Percentiles rank a stretch among this genome's conserved stretches.
Conservation (phyloP, 2,888 invertebrate species). For the Drosophila neotestacea region DNA sequence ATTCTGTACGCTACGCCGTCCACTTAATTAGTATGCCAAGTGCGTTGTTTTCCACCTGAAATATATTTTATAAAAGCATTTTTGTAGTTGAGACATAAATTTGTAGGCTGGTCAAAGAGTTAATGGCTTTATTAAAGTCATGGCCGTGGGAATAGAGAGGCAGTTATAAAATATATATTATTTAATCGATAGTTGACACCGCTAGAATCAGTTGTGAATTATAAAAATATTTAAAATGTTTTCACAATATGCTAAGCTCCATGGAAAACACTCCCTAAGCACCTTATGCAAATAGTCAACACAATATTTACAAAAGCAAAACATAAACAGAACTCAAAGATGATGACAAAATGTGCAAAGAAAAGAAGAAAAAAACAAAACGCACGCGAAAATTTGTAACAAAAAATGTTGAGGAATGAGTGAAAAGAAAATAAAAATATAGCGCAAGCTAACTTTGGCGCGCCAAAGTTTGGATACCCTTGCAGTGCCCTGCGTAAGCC, state of each 20-base stretch:
- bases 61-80: constrained; percentile 49
- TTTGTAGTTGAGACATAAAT: constrained; percentile 54
- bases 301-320: constrained; percentile 42
- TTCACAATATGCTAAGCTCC: constrained; percentile 66
- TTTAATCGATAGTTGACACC: background rate
- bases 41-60: constrained; percentile 45
- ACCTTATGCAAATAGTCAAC: constrained; percentile 74
- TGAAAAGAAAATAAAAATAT: constrained; percentile 4
- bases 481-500: too few relatives aligned
- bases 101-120: constrained; percentile 32
- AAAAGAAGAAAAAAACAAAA: constrained; percentile 27
- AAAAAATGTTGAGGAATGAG: constrained; percentile 23
- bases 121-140: constrained; percentile 60
- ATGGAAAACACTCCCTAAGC: constrained; percentile 61
- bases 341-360: constrained; percentile 2
- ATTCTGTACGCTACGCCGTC: background rate
- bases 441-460: too few relatives aligned
- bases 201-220: constrained; percentile 39
- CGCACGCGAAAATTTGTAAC: constrained; percentile 53
- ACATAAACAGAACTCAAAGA: constrained; percentile 17
- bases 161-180: background rate
- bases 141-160: constrained; percentile 53
- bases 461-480: too few relatives aligned
- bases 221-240: constrained; percentile 7
- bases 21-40: constrained; percentile 66